Conservation (phyloP, 2,888 invertebrate genomes). For the Xestia c-nigrum region DNA sequence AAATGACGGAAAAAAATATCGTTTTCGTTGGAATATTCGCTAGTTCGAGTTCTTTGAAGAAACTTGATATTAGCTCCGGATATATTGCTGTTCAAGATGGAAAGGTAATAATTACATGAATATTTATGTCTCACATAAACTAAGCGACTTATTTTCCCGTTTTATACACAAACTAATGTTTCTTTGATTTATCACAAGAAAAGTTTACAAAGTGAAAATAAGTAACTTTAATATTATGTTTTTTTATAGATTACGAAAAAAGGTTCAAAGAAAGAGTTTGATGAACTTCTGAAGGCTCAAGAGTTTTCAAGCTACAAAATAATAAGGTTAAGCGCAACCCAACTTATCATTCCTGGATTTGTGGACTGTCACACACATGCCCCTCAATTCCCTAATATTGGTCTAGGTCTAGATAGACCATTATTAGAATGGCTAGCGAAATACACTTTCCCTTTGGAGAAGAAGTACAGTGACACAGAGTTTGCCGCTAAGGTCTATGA, state of each 20-base stretch:
- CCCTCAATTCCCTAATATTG: slow-evolving; percentile 96
- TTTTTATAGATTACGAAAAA: slow-evolving; percentile 77
- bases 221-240: background rate
- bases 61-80: slow-evolving; percentile 84
- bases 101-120: slow-evolving; percentile 83
- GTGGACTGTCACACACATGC: slow-evolving; percentile 98
- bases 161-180: background rate
- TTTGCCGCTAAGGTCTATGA: slow-evolving; percentile 94
- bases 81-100: slow-evolving; percentile 91
- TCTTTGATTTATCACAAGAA: background rate
- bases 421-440: slow-evolving; percentile 96
- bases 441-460: slow-evolving; percentile 96
- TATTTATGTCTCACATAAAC: background rate
- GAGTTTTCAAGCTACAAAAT: slow-evolving; percentile 71
- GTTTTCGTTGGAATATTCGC: slow-evolving; percentile 80
- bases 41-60: slow-evolving; percentile 73
- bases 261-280: slow-evolving; percentile 74
- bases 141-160: background rate
- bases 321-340: slow-evolving; percentile 77
- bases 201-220: background rate
- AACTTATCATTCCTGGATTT: slow-evolving; percentile 96
- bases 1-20: slow-evolving; percentile 74
- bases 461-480: slow-evolving; percentile 92
- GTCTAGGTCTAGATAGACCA: slow-evolving; percentile 94
- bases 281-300: slow-evolving; percentile 63